Conservation (phyloP, 1,140 invertebrate genomes). For the Euwallacea similis region DNA sequence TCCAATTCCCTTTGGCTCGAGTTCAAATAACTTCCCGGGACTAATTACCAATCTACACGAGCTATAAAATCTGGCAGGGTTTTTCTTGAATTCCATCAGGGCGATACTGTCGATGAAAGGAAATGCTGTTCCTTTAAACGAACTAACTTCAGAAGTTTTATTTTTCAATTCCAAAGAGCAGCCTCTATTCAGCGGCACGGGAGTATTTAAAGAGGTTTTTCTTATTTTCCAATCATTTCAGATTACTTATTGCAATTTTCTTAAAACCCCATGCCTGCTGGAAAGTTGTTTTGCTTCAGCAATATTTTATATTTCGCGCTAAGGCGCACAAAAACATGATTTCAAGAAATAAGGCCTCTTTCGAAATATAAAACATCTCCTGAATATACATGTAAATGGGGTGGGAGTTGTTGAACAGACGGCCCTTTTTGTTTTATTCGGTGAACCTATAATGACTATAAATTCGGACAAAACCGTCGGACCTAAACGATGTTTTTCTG, state of each 20-base stretch:
- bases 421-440: no score
- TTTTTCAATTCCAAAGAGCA: neutral
- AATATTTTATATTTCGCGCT: no score
- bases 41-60: neutral
- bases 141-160: conserved; percentile 5
- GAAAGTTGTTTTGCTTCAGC: no score
- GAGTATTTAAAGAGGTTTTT: conserved; percentile 5
- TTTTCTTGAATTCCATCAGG: neutral
- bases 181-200: neutral
- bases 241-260: conserved; percentile 15
- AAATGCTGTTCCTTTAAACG: neutral
- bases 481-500: neutral
- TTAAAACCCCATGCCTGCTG: neutral
- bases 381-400: no score
- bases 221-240: conserved; percentile 14
- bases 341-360: no score
- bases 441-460: neutral
- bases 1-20: neutral
- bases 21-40: neutral
- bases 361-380: no score
- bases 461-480: neutral
- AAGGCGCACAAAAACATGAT: no score
- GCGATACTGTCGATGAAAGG: neutral
- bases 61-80: no score
- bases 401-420: no score